These are phyloP conservation scores for Torymus texanus DNA, from an alignment of 2,888 invertebrate species.

Conservation along the genomic window DNA sequence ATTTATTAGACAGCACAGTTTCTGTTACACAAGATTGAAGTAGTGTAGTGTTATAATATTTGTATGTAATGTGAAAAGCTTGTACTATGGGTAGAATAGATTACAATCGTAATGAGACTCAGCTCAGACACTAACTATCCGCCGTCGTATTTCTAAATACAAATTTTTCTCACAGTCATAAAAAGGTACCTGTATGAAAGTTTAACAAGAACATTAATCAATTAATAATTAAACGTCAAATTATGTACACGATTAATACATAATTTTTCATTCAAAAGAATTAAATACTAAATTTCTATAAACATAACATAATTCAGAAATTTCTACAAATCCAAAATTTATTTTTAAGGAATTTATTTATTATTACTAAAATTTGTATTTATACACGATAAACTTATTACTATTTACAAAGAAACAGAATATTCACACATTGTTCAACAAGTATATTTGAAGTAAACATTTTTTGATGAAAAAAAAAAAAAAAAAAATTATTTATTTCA, in stretches of 20 bases:
- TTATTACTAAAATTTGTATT: constrained; percentile 11
- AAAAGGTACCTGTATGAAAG: constrained; percentile 38
- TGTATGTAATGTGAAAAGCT: constrained; percentile 53
- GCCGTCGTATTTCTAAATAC: constrained; percentile 36
- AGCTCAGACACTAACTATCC: constrained; percentile 37
- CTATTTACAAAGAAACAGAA: constrained; percentile 28
- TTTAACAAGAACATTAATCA: constrained; percentile 41
- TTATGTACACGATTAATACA: constrained; percentile 43
- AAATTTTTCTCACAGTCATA: constrained; percentile 31
- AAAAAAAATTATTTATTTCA: background rate
- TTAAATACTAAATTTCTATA: constrained; percentile 5
- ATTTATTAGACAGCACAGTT: constrained; percentile 51
- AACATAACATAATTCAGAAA: constrained; percentile 23
- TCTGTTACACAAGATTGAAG: constrained; percentile 42
- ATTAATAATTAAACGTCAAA: constrained; percentile 37
- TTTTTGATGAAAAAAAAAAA: background rate
- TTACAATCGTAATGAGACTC: constrained; percentile 47
- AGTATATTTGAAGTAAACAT: background rate
- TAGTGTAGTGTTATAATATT: constrained; percentile 38
- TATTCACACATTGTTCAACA: constrained; percentile 2
- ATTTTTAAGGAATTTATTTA: background rate
- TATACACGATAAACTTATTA: constrained; percentile 23
- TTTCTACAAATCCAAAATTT: background rate
- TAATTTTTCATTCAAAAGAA: constrained; percentile 22
- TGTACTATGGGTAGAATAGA: constrained; percentile 49